Percentiles rank a stretch among this genome's conserved stretches.
These are phyloP conservation scores for Helicoverpa zea DNA, from an alignment of 1,140 invertebrate genomes.

Conservation along the genomic window DNA sequence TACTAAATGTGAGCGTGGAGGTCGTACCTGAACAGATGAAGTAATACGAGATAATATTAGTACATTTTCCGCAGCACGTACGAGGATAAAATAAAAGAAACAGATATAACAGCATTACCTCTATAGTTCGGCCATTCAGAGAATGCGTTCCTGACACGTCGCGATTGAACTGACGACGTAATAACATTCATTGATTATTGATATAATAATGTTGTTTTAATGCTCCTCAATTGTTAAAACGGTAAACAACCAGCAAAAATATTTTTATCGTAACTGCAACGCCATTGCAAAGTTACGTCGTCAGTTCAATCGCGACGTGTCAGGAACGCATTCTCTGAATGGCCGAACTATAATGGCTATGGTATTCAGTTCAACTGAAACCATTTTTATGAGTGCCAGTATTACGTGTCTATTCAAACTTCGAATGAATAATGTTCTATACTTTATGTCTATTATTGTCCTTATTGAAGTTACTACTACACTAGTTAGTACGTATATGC, in stretches of 20 bases:
- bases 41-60: constrained; percentile 20
- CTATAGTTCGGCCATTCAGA: too few relatives aligned
- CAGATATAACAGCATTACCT: constrained; percentile 3
- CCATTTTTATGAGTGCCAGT: neutral
- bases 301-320: too few relatives aligned
- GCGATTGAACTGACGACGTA: too few relatives aligned
- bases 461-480: neutral
- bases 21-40: constrained; percentile 9
- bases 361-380: neutral
- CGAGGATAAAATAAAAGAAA: constrained; percentile 7
- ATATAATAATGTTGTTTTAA: too few relatives aligned
- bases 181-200: too few relatives aligned
- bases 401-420: neutral
- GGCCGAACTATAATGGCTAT: too few relatives aligned
- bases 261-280: too few relatives aligned
- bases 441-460: neutral
- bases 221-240: too few relatives aligned
- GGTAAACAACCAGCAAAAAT: too few relatives aligned
- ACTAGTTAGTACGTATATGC: neutral
- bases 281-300: too few relatives aligned
- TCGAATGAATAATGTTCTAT: constrained; percentile 4
- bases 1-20: constrained; percentile 24
- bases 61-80: constrained; percentile 13
- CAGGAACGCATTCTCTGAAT: too few relatives aligned
- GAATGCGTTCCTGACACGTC: too few relatives aligned